Percentiles rank a stretch among this genome's conserved stretches.
These are phyloP conservation scores for Hipparchia sbordonii DNA, from an alignment of 2,888 invertebrate genomes.

Conservation along the genomic window DNA sequence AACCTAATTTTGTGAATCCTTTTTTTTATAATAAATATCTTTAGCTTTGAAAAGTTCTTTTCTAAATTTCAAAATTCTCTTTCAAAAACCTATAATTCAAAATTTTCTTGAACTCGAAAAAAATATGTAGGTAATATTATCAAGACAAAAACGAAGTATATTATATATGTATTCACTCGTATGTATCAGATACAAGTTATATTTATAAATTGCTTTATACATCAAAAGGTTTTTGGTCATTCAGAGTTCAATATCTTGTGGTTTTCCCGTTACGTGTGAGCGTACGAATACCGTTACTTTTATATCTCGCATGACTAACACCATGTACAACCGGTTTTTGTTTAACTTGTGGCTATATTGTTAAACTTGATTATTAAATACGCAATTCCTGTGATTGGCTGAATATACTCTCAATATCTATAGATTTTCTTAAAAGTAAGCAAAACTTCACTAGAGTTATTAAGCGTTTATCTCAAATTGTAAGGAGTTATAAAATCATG, in stretches of 20 bases:
- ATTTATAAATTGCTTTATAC: not conserved
- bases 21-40: slow-evolving; percentile 20
- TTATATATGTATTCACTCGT: not conserved
- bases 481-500: too few relatives aligned
- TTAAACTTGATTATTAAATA: slow-evolving; percentile 7
- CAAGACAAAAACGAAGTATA: not conserved
- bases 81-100: not conserved
- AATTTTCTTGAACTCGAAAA: not conserved
- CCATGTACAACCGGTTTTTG: slow-evolving; percentile 22
- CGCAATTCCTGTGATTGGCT: slow-evolving; percentile 21
- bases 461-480: too few relatives aligned
- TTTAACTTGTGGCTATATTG: slow-evolving; percentile 10
- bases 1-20: not conserved
- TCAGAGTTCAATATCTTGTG: slow-evolving; percentile 18
- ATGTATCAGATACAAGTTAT: not conserved
- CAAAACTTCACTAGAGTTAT: too few relatives aligned
- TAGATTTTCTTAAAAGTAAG: too few relatives aligned
- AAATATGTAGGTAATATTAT: not conserved
- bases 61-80: not conserved
- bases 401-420: not conserved
- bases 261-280: slow-evolving; percentile 33
- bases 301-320: slow-evolving; percentile 34
- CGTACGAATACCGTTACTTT: slow-evolving; percentile 32
- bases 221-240: slow-evolving; percentile 1
- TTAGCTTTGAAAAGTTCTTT: not conserved